Evolutionary conservation across 2,113 vertebrate species (phyloP), one percentile per base, ranked within the genome.

Genomic region (Nibea albiflora): DNA sequence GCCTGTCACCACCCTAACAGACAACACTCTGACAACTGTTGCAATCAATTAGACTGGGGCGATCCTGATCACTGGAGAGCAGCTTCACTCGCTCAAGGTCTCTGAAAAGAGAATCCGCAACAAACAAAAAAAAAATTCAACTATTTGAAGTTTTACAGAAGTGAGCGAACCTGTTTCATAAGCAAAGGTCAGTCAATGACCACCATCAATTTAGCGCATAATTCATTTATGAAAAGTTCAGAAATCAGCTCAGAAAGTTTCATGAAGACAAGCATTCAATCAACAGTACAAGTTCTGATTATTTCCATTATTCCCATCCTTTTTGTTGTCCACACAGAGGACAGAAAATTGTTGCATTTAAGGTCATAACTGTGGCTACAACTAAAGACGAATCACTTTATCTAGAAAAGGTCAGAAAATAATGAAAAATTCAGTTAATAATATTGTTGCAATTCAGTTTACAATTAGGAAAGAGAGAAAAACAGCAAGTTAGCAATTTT

Each of bases 11-110:
- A 72, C 80, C 78, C 81, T 87, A 89, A 91, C 87, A 92, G 93
- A 94, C 91, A 93, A 91, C 92, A 90, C 86, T 90, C 86, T 88
- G 92, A 94, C 93, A 94, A 92, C 89, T 91, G 92, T 90, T 94
- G 87, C 85, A 85, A 90, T 92, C 92, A 92, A 93, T 94, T 93
- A 94, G 91, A 83, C 86, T 3, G 4, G 26, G 44, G 63, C 22
- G 4, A 79, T 76, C 65, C 78, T 68, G 80, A 88, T 91, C 91
- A 81, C 81, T 8, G 63, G 72, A 81, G 79, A 90, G 72, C 44
- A 39, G 49, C 77, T 44, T 31, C 71, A 47, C 22, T 58, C 50
- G 76, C 78, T 81, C 72, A 73, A 68, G 46, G 49, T 61, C 53
- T 89, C n/a, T n/a, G 2, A 16, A 57, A 54, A 77, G 22, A 49